These are phyloP conservation scores for Erpornis zantholeuca DNA, from an alignment of 2,113 vertebrate species.

Conservation along the genomic window DNA sequence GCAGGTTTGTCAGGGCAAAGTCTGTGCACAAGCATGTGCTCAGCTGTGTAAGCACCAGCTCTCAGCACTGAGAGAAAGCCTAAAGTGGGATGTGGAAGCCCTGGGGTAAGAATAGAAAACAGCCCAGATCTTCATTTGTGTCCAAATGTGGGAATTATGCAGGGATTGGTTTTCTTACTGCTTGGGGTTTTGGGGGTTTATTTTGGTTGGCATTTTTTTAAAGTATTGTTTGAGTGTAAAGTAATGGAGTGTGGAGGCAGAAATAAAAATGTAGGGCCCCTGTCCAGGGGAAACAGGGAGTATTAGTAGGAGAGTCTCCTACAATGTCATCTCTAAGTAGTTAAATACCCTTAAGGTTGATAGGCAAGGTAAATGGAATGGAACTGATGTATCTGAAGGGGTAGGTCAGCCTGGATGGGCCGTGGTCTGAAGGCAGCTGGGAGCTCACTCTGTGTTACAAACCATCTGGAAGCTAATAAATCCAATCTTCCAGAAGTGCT, in stretches of 20 bases:
- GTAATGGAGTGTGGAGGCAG: background rate
- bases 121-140: background rate
- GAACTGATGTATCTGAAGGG: background rate
- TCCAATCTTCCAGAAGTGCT: background rate
- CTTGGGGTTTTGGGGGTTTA: background rate
- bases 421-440: background rate
- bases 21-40: accelerated
- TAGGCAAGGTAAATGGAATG: background rate
- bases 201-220: background rate
- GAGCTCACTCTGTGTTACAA: background rate
- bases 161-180: background rate
- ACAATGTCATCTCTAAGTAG: background rate
- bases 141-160: background rate
- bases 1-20: background rate
- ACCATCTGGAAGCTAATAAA: background rate
- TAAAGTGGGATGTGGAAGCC: background rate
- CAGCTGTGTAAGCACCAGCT: background rate
- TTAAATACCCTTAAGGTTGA: background rate
- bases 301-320: background rate
- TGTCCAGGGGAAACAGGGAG: background rate
- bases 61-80: background rate
- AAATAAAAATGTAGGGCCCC: background rate
- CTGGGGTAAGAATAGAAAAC: background rate
- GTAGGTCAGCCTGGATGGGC: background rate
- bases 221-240: background rate